Base-by-base conservation (phyloP, 2,888 invertebrate genomes). In the Watsonalla binaria region DNA sequence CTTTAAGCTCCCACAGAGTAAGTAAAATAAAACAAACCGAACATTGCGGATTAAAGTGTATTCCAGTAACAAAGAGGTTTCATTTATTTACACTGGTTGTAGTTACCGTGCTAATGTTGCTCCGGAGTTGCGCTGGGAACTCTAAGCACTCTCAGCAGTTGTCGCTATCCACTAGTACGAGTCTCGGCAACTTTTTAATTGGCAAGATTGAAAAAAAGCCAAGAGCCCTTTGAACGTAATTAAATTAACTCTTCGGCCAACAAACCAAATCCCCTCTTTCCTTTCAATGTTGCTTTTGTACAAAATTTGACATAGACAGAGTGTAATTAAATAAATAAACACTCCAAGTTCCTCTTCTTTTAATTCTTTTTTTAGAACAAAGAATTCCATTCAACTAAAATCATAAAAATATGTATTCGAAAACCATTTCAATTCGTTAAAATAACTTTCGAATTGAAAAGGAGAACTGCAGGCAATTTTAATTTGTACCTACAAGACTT, bases 171-270 rank as follows among this genome's bases (percentile, higher is more conserved):
- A 71, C 60, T 59, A 13, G 35, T 70, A 77, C 76, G 76, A 80
- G 76, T 72, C 78, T 72, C 79, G 65, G 74, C 75, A 84, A 86
- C 84, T 84, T 87, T 86, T 86, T 86, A 86, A 86, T 85, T 87
- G 86, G 85, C 86, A 74, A 76, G 80, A 85, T 82, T 82, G 81
- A 81, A 84, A 84, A n/a, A 82, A 82, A 80, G 67, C 81, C 75
- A 75, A 84, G 82, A 71, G 78, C 74, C 80, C 78, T 82, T 83
- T 77, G 62, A 72, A 76, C 75, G 84, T 86, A 84, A 87, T 86
- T 86, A 85, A 85, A 84, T 83, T 81, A 80, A 82, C 80, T 80
- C 82, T 81, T 77, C 76, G 78, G 72, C 70, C 69, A 80, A 78
- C 72, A 78, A 77, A 79, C 77, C 66, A 72, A 71, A 77, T 69